A percentile compares a stretch with the other conserved stretches of the same genome.
Conservation (phyloP, 2,113 vertebrate genomes). For the Python bivittatus region DNA sequence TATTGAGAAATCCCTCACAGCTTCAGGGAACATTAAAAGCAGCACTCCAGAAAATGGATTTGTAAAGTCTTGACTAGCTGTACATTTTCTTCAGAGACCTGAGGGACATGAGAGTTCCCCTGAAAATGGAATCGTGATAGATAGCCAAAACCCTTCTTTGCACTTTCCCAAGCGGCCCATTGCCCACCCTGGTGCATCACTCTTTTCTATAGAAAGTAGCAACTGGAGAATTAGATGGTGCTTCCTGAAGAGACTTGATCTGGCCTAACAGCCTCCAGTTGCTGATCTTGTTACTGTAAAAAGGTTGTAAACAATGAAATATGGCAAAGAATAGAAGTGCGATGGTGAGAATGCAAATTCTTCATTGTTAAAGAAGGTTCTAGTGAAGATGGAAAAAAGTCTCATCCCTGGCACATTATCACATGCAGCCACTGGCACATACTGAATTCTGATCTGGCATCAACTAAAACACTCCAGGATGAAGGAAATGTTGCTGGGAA, state of each 20-base stretch:
- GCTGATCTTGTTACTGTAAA: neutral
- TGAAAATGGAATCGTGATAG: neutral
- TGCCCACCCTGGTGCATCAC: neutral
- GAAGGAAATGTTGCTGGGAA: neutral
- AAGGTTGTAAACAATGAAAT: neutral
- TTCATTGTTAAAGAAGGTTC: neutral
- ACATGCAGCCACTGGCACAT: neutral
- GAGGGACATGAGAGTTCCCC: rapidly evolving
- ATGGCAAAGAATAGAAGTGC: neutral
- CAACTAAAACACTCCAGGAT: neutral
- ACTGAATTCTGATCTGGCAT: neutral
- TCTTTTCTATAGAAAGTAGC: neutral
- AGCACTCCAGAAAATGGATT: neutral
- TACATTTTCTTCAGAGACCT: neutral
- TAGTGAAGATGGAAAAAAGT: neutral
- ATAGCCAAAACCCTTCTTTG: neutral
- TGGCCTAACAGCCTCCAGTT: neutral
- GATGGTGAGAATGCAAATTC: too few relatives aligned
- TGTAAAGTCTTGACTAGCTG: neutral
- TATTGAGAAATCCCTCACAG: neutral
- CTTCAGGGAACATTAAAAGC: neutral
- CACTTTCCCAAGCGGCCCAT: neutral
- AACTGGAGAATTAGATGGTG: neutral
- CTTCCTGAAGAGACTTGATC: neutral
- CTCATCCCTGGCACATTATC: neutral